Percentiles rank a stretch among this genome's conserved stretches.
Conservation (phyloP, 2,113 vertebrate species). For the Nesogale talazaci region DNA sequence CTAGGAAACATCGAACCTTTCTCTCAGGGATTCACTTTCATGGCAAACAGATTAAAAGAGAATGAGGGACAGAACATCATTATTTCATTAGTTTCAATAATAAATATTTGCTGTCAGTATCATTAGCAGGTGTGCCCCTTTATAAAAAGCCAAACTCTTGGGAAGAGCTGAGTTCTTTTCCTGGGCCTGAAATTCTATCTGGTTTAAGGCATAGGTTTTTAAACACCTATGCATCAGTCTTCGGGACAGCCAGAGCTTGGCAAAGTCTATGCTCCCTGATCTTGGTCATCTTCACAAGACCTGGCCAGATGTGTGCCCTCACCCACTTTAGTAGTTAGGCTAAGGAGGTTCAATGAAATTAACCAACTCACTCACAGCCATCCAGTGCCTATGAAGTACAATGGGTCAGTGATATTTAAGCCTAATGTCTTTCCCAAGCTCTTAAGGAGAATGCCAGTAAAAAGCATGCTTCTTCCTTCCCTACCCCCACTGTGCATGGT, state of each 20-base stretch:
- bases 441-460: background rate
- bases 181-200: background rate
- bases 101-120: background rate
- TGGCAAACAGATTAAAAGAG: background rate
- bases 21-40: background rate
- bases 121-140: background rate
- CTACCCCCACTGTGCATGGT: no score
- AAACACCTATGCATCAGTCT: background rate
- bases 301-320: background rate
- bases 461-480: background rate
- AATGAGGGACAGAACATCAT: background rate
- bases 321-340: background rate
- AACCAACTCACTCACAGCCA: background rate
- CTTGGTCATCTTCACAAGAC: background rate
- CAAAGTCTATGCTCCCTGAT: background rate
- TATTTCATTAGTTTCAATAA: background rate
- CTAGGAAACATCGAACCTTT: background rate
- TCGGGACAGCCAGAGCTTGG: background rate
- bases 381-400: background rate
- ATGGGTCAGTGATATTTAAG: background rate
- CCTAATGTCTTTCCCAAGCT: background rate
- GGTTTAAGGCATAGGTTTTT: background rate
- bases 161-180: background rate
- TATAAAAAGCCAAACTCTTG: background rate
- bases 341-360: background rate